Evolutionary conservation across 1,140 invertebrate species (phyloP).

Genomic region (Cotesia typhae): DNA sequence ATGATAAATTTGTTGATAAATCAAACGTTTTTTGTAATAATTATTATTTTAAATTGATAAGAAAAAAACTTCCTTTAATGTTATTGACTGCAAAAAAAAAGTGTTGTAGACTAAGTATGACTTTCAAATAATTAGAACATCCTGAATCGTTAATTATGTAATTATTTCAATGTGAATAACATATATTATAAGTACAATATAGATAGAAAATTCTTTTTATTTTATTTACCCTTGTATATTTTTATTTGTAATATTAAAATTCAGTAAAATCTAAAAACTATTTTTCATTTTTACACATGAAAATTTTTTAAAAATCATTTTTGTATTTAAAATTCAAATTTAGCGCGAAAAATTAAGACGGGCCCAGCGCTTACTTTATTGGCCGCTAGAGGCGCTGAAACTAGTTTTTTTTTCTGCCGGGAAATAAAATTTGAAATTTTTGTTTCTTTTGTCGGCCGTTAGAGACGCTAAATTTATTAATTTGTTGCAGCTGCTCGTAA

Average conservation of each 20-base stretch:
- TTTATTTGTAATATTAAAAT: too few relatives aligned
- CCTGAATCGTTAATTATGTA: conserved; percentile 55
- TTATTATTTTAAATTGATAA: background rate
- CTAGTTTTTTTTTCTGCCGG: too few relatives aligned
- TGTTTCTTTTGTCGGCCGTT: too few relatives aligned
- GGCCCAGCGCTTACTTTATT: too few relatives aligned
- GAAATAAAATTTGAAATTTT: too few relatives aligned
- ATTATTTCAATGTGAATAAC: conserved; percentile 61
- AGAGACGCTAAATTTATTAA: too few relatives aligned
- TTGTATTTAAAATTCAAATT: background rate
- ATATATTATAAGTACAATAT: conserved; percentile 53
- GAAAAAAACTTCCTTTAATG: background rate
- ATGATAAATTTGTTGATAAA: conserved; percentile 20
- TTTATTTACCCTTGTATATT: background rate
- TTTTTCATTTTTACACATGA: too few relatives aligned
- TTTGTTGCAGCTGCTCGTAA: too few relatives aligned
- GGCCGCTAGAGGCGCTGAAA: too few relatives aligned
- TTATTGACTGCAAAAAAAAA: background rate
- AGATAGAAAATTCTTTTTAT: conserved; percentile 34
- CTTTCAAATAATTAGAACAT: background rate
- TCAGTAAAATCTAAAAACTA: too few relatives aligned
- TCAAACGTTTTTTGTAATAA: conserved; percentile 19
- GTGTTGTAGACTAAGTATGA: background rate
- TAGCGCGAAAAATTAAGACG: too few relatives aligned
- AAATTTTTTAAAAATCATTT: background rate